A percentile compares a stretch with the other conserved stretches of the same genome.
These are phyloP conservation scores for Drosophila chauvacae DNA, from an alignment of 1,140 invertebrate genomes.

Conservation along the genomic window DNA sequence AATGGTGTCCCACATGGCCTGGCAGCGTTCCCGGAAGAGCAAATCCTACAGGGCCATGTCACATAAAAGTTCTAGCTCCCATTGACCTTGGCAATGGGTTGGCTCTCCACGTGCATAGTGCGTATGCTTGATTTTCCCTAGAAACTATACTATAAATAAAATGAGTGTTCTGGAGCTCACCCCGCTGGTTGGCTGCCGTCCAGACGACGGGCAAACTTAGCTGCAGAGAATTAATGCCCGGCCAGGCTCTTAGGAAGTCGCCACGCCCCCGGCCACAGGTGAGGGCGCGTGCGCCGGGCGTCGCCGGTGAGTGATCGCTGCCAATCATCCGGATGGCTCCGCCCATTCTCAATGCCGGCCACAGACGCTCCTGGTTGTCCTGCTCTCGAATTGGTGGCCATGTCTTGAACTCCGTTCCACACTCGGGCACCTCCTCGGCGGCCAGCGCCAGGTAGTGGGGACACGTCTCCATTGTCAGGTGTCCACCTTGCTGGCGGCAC, in stretches of 20 bases:
- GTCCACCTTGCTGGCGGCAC: slow-evolving; percentile 84
- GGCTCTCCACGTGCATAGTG: background rate
- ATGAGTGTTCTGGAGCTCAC: background rate
- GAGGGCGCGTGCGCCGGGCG: slow-evolving; percentile 87
- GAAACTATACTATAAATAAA: background rate
- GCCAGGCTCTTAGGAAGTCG: slow-evolving; percentile 89
- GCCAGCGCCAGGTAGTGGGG: slow-evolving; percentile 89
- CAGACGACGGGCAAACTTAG: slow-evolving; percentile 89
- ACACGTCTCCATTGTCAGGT: slow-evolving; percentile 89
- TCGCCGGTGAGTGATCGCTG: slow-evolving; percentile 91
- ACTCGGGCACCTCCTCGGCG: slow-evolving; percentile 87
- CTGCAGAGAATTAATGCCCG: slow-evolving; percentile 90
- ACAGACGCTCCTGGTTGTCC: slow-evolving; percentile 88
- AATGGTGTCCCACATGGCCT: background rate
- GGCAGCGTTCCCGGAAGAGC: background rate
- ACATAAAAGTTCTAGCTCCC: background rate
- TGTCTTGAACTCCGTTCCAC: slow-evolving; percentile 89
- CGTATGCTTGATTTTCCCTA: slow-evolving; percentile 23
- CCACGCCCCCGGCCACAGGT: slow-evolving; percentile 84
- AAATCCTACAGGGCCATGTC: background rate
- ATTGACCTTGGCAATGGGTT: background rate
- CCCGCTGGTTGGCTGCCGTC: slow-evolving; percentile 86
- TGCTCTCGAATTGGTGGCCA: slow-evolving; percentile 89
- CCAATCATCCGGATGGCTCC: slow-evolving; percentile 86
- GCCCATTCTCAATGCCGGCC: slow-evolving; percentile 85